Percentiles rank a stretch among this genome's conserved stretches.
phyloP scores from a whole-genome alignment of 2,113 vertebrate species.

The Melanotaenia duboulayi region DNA sequence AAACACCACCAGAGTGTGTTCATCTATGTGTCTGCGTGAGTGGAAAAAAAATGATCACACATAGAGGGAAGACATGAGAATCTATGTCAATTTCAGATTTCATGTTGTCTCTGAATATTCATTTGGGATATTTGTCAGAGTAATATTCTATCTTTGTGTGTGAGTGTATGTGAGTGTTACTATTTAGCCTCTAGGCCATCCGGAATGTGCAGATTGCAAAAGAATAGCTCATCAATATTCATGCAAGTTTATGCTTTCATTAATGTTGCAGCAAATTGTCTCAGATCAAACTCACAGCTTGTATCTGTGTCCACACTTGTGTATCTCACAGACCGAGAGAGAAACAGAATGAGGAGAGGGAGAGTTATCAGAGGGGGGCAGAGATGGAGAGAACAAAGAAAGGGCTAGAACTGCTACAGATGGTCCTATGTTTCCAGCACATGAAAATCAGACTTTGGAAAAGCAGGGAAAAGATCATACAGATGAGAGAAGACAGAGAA shows the following conservation, averaged over 20 bases:
- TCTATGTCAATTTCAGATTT: slow-evolving; percentile 70
- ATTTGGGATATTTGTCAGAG: slow-evolving; percentile 75
- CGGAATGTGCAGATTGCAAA: slow-evolving; percentile 76
- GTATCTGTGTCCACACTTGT: slow-evolving; percentile 58
- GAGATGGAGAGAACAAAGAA: slow-evolving; percentile 59
- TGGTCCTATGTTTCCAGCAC: slow-evolving; percentile 58
- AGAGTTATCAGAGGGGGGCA: slow-evolving; percentile 36
- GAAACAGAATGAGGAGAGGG: slow-evolving; percentile 7
- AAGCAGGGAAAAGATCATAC: slow-evolving; percentile 44
- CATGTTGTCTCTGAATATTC: slow-evolving; percentile 73
- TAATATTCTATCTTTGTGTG: slow-evolving; percentile 68
- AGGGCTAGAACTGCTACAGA: slow-evolving; percentile 56
- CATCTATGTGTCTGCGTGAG: slow-evolving; percentile 8
- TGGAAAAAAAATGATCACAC: slow-evolving; percentile 15
- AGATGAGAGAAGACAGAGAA: slow-evolving; percentile 31
- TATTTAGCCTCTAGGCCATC: slow-evolving; percentile 72
- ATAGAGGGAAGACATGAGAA: slow-evolving; percentile 43
- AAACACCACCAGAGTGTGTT: background rate
- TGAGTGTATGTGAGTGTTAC: slow-evolving; percentile 36
- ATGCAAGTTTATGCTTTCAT: slow-evolving; percentile 80
- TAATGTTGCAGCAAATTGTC: slow-evolving; percentile 82
- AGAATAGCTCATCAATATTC: slow-evolving; percentile 83
- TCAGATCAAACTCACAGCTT: slow-evolving; percentile 75
- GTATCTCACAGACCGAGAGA: slow-evolving; percentile 45
- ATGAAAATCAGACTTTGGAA: slow-evolving; percentile 65